Percentiles rank a stretch among this genome's conserved stretches.
These are phyloP conservation scores for Parnassius mnemosyne DNA, from an alignment of 2,888 invertebrate species.

Conservation along the genomic window DNA sequence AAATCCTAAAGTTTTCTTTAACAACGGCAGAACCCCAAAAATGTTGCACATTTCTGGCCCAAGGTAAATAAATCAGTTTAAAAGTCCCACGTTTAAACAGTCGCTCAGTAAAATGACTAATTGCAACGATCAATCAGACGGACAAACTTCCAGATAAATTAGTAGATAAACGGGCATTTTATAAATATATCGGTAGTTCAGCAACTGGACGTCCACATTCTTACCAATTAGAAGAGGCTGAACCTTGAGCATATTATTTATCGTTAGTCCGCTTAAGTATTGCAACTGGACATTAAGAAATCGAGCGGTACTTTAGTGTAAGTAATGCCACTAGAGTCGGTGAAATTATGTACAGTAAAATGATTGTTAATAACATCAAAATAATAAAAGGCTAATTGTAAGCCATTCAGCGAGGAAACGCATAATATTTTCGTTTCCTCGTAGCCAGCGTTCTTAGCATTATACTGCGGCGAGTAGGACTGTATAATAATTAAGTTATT, in stretches of 20 bases:
- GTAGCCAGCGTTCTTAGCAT: no score
- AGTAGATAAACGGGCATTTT: constrained; percentile 23
- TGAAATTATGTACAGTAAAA: no score
- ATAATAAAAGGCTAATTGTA: no score
- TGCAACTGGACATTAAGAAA: constrained; percentile 9
- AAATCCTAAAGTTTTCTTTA: no score
- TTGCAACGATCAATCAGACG: constrained; percentile 25
- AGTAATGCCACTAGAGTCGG: no score
- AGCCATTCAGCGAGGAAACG: no score
- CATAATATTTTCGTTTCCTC: no score
- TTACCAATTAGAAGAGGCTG: constrained; percentile 21
- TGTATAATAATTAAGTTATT: no score
- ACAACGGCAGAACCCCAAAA: neutral
- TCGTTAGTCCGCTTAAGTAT: constrained; percentile 1
- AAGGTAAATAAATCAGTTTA: neutral
- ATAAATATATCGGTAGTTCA: constrained; percentile 21
- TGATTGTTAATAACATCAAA: no score
- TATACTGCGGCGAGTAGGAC: no score
- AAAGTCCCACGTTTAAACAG: constrained; percentile 5
- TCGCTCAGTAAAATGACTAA: constrained; percentile 23
- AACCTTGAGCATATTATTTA: constrained; percentile 6
- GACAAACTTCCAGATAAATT: constrained; percentile 22
- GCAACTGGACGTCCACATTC: constrained; percentile 5
- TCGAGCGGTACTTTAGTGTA: constrained; percentile 1
- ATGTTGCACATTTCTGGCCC: neutral